phyloP scores from a whole-genome alignment of 2,797 vertebrate genomes.

The Anguilla marmorata region DNA sequence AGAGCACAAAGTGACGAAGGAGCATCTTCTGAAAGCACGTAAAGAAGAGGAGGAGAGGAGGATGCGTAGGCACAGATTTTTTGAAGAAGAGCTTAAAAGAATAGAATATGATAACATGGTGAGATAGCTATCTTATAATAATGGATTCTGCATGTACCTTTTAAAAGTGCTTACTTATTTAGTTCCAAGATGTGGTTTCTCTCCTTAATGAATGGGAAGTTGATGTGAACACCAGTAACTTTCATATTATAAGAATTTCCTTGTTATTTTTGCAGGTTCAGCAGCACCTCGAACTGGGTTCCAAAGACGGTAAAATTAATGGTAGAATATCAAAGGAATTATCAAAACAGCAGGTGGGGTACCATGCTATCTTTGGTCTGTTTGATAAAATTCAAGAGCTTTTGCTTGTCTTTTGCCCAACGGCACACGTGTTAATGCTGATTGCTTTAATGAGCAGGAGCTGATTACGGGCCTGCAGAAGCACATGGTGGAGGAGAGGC shows the following conservation, averaged over 20 bases:
- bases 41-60: slow-evolving; percentile 66
- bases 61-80: slow-evolving; percentile 61
- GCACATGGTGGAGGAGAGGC: slow-evolving; percentile 76
- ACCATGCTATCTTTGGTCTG: background rate
- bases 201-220: background rate
- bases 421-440: background rate
- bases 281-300: slow-evolving; percentile 66
- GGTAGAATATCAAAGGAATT: slow-evolving; percentile 72
- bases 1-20: slow-evolving; percentile 56
- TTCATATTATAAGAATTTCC: background rate
- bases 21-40: slow-evolving; percentile 58
- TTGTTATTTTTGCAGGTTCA: slow-evolving; percentile 62
- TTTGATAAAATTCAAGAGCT: slow-evolving; percentile 17
- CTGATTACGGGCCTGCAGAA: slow-evolving; percentile 71
- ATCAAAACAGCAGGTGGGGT: slow-evolving; percentile 72
- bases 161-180: background rate
- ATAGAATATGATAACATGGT: slow-evolving; percentile 60
- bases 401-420: slow-evolving; percentile 5
- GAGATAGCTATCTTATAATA: slow-evolving; percentile 21
- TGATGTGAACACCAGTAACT: background rate
- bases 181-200: background rate
- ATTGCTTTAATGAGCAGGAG: slow-evolving; percentile 68
- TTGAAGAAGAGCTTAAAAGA: slow-evolving; percentile 74
- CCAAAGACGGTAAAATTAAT: slow-evolving; percentile 64
- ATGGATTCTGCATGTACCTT: background rate